A percentile compares a stretch with the other conserved stretches of the same genome.
Evolutionary conservation across 2,797 vertebrate genomes (phyloP).

Genomic region (Enteromius trimaculatus): DNA sequence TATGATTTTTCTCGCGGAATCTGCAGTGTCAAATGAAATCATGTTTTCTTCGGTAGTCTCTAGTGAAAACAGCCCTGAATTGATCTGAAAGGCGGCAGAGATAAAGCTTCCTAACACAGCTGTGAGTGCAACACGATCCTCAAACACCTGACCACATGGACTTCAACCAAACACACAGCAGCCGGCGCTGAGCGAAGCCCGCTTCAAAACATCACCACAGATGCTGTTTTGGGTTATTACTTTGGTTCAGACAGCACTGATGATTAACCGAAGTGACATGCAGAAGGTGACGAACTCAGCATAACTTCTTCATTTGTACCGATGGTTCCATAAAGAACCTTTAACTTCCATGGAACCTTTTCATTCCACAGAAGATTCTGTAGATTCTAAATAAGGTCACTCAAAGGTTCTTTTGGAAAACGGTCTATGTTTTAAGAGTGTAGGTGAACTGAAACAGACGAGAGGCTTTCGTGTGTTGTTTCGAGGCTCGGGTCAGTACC

Average conservation of each 20-base stretch:
- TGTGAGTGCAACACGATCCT: not conserved
- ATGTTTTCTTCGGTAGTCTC: no score
- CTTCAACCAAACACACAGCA: conserved; percentile 19
- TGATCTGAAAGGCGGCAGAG: not conserved
- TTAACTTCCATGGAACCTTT: not conserved
- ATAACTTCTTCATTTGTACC: no score
- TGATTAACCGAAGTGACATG: not conserved
- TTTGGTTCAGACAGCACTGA: not conserved
- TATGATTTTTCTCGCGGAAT: not conserved
- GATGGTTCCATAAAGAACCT: not conserved
- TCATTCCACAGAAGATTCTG: not conserved
- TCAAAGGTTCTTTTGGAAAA: not conserved
- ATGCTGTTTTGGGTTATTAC: not conserved
- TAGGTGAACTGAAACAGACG: not conserved
- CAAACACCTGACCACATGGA: conserved; percentile 9
- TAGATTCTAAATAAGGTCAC: not conserved
- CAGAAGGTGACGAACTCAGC: not conserved
- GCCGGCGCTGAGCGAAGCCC: not conserved
- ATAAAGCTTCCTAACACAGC: not conserved
- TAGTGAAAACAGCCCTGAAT: not conserved
- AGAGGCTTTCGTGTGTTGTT: not conserved
- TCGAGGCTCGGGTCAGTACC: conserved; percentile 70
- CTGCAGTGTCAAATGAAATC: not conserved
- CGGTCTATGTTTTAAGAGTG: not conserved
- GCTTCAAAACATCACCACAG: not conserved